Conservation (phyloP, 1,140 invertebrate species). For the Drosophila equinoxialis region DNA sequence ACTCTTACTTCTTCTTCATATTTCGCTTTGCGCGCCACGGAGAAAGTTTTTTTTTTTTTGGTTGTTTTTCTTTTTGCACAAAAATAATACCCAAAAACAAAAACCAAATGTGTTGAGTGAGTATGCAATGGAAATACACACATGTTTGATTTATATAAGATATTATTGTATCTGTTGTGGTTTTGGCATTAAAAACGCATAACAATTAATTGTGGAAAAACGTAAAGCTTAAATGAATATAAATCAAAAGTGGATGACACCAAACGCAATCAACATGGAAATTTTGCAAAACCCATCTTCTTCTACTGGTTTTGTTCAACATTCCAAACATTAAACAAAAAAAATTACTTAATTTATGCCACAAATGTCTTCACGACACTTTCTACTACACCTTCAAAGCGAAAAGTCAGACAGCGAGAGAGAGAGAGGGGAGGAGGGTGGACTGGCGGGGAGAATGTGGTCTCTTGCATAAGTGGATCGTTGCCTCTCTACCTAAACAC, state of each 20-base stretch:
- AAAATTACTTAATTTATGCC: slow-evolving; percentile 74
- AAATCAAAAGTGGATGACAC: slow-evolving; percentile 63
- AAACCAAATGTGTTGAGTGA: slow-evolving; percentile 59
- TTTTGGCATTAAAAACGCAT: slow-evolving; percentile 70
- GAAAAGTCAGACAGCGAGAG: neutral
- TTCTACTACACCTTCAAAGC: slow-evolving; percentile 58
- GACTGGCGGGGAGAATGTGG: no score
- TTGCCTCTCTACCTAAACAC: slow-evolving; percentile 44
- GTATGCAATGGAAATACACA: slow-evolving; percentile 61
- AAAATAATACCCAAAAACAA: slow-evolving; percentile 57
- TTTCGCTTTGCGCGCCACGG: slow-evolving; percentile 63
- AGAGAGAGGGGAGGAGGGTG: slow-evolving; percentile 12
- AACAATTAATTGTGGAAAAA: slow-evolving; percentile 63
- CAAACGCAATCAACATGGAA: slow-evolving; percentile 19
- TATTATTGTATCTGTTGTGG: slow-evolving; percentile 28
- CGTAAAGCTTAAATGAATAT: slow-evolving; percentile 55
- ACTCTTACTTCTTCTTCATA: slow-evolving; percentile 47
- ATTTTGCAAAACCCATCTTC: slow-evolving; percentile 28
- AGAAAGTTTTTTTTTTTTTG: slow-evolving; percentile 65
- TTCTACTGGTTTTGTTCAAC: slow-evolving; percentile 14
- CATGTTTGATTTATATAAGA: slow-evolving; percentile 67
- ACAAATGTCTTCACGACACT: slow-evolving; percentile 66
- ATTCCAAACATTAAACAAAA: slow-evolving; percentile 32
- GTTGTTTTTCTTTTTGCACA: slow-evolving; percentile 62
- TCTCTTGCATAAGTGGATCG: slow-evolving; percentile 57